Percentiles rank a stretch among this genome's conserved stretches.
These are phyloP conservation scores for Calcarius lapponicus DNA, from an alignment of 2,797 vertebrate species.

Conservation along the genomic window DNA sequence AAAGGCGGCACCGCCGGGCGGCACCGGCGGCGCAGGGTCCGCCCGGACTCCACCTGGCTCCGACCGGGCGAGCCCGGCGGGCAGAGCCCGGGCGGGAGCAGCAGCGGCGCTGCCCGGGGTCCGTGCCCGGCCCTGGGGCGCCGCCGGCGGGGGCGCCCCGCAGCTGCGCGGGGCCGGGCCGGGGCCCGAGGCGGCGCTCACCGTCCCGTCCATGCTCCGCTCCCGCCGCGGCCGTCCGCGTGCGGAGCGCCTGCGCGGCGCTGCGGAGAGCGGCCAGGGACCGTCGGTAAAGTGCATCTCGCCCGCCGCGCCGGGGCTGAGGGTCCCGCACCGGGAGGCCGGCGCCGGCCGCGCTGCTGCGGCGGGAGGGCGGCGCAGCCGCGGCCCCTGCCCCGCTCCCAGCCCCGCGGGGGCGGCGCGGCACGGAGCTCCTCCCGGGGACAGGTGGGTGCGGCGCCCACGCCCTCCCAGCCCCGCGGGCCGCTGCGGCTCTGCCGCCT, in stretches of 20 bases:
- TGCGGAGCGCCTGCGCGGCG: constrained; percentile 31
- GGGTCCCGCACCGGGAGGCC: neutral
- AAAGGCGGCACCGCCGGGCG: neutral
- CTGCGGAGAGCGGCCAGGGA: neutral
- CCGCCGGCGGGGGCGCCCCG: neutral
- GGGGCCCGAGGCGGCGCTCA: neutral
- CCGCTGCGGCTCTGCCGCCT: neutral
- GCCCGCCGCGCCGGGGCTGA: neutral
- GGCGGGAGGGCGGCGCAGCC: too few species aligned
- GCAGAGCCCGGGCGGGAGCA: neutral
- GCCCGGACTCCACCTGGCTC: neutral
- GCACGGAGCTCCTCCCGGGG: neutral
- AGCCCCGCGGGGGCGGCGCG: neutral
- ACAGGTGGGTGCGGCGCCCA: neutral
- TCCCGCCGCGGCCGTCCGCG: neutral
- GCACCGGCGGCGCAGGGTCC: neutral
- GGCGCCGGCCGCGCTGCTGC: neutral
- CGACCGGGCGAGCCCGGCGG: neutral
- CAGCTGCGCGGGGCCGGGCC: neutral
- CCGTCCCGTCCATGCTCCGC: constrained; percentile 23
- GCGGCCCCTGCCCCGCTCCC: neutral
- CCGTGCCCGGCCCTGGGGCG: neutral
- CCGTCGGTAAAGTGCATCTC: neutral
- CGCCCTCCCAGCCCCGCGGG: neutral
- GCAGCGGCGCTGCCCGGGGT: neutral